Evolutionary conservation across 2,888 invertebrate species (phyloP), one percentile per base, ranked within the genome.

Genomic region (Shargacucullia verbasci): DNA sequence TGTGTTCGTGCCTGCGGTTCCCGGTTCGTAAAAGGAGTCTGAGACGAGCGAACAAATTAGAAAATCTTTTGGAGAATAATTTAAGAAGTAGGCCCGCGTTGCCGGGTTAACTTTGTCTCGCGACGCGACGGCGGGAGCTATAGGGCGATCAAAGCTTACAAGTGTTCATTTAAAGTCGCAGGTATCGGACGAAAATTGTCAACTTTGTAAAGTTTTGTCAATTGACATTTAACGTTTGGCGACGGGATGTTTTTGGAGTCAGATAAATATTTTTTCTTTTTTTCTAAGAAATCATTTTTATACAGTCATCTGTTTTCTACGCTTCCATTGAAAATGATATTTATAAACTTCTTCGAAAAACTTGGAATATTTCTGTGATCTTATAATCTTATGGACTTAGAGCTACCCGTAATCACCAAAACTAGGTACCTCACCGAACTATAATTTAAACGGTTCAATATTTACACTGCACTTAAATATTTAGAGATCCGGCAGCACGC

Each of bases 1-100:
- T 87, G 84, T 86, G 85, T 80, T 84, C 82, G 74, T 81, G 85
- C 81, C 76, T 79, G 82, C 76, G 84, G 82, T 82, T 65, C 68
- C 79, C 78, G 81, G 73, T 80, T 81, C 83, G 84, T 81, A 83
- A 84, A 83, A 81, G 82, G 81, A 84, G 81, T 79, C 82, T 55
- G 82, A 85, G 88, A 86, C 83, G 86, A 79, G 84, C 76, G 88
- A 87, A 90, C 89, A 93, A 93, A 94, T 93, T 93, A 94, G 88
- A 91, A 91, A 93, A 94, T 93, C 93, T 93, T 91, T 90, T 87
- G 86, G 88, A 85, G 93, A 92, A 92, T 93, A 90, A 92, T 92
- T 92, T 91, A 91, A 89, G 91, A 86, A 88, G 86, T 81, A 79
- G 80, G 83, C 83, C 78, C 78, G 75, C 68, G 81, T 83, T 79